Conservation (phyloP, 2,888 invertebrate species). For the Idaea straminata region DNA sequence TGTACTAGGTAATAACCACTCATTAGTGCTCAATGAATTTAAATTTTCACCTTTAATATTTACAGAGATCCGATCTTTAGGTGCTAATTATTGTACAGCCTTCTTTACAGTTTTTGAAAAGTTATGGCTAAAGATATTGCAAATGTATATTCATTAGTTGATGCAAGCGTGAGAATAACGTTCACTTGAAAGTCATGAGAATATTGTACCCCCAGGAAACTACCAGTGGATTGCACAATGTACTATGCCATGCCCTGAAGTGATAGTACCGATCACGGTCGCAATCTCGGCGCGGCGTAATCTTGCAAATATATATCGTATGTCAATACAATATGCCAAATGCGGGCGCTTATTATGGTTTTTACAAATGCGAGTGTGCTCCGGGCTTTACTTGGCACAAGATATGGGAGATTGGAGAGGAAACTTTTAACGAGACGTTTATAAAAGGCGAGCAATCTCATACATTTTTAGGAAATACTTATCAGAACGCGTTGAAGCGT, state of each 20-base stretch:
- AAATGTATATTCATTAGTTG: neutral
- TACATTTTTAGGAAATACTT: too few relatives aligned
- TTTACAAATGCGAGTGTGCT: slow-evolving; percentile 74
- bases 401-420: slow-evolving; percentile 8
- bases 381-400: slow-evolving; percentile 45
- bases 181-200: slow-evolving; percentile 12
- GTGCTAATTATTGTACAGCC: neutral
- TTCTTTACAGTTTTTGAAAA: neutral
- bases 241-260: slow-evolving; percentile 33
- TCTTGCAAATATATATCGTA: slow-evolving; percentile 75
- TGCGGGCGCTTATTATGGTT: slow-evolving; percentile 73
- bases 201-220: slow-evolving; percentile 35
- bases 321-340: slow-evolving; percentile 79
- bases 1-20: neutral
- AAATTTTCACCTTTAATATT: neutral
- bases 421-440: neutral
- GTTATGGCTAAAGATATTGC: neutral
- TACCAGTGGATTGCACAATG: slow-evolving; percentile 36
- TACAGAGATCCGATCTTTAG: neutral
- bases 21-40: neutral
- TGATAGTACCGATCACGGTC: slow-evolving; percentile 42
- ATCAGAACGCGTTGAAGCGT: too few relatives aligned
- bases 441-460: too few relatives aligned
- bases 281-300: slow-evolving; percentile 60
- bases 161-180: slow-evolving; percentile 10